Evolutionary conservation across 2,113 vertebrate genomes (phyloP), one percentile per base, ranked within the genome.

Genomic region (Anguilla rostrata): DNA sequence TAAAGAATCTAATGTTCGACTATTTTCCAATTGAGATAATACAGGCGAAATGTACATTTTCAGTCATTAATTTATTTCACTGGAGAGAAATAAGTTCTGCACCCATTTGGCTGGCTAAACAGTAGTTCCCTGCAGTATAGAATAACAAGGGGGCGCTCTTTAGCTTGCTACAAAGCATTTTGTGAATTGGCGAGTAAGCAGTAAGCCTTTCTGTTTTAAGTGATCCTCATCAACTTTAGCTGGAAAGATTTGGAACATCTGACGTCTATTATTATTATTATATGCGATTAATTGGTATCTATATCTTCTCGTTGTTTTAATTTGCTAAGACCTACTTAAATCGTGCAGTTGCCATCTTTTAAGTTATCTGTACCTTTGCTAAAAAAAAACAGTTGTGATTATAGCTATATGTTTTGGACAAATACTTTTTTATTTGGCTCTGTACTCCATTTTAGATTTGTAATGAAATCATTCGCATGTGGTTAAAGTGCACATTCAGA

Each of bases 61-160:
- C 2, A 66, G 22, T 26, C 4, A 20, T 66, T 22, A 26, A 66
- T 7, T 20, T 66, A 22, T 20, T 66, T 22, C 20, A 5, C 60
- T 26, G 60, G 60, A 7, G 18, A 6, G 11, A 66, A 66, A 66
- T 66, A 1, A 26, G 18, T 26, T 26, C 26, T 66, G 1, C 49
- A 53, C 26, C 5, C 5, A 66, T 66, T 66, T 22, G 60, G 18
- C 60, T 22, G 60, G 2, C 60, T 18, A 60, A 60, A 60, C 56
- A 34, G 71, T 34, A 66, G 60, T 26, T 66, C 60, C 22, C 15
- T 34, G 18, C 84, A 60, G 71, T 29, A 75, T 79, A 53, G 26
- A 78, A 84, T 87, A 86, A 83, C 88, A 86, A 89, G 92, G 88
- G 88, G 91, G 91, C 92, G 91, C 92, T 89, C 87, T 90, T 84